Base-by-base conservation (phyloP, 2,113 vertebrate genomes). In the Rhipidura dahli region DNA sequence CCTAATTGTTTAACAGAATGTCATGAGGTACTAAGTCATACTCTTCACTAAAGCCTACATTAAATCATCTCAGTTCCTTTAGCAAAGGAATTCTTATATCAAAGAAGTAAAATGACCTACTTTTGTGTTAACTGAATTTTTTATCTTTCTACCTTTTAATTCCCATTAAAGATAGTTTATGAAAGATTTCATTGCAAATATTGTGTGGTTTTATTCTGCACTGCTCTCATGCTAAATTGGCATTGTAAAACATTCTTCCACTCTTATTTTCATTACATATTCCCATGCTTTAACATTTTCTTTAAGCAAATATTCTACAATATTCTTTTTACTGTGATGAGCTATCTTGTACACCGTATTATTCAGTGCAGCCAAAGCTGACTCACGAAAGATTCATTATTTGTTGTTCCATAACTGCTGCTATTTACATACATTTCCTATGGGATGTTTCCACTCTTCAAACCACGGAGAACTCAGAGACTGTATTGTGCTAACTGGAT, bases 371-470 rank as follows among this genome's bases (percentile, higher is more conserved):
- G 57, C 69, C 69, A 92, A 93, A 93, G 72, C 83, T 93, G 94
- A 94, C 86, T 96, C 88, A 96, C 72, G 13, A 81, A 95, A 92
- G 90, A 95, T 86, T 94, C 92, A 96, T 93, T 96, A 93, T 96
- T 94, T 97, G 92, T 95, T 93, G 92, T 95, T 87, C 88, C 56
- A 81, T 87, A 96, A 95, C 92, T 92, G 69, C 76, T 95, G 88
- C 80, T 95, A 95, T 96, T 96, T 97, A 93, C 90, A 89, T 88
- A 87, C 40, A 81, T 96, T 94, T 94, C 95, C 85, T 89, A 56
- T 81, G 94, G 96, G 93, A 94, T 86, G 28, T 82, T 94, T 92
- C 80, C 40, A 89, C 71, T 93, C 86, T 83, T 83, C 71, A 77
- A 94, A 82, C 70, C 60, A 68, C 56, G 61, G 86, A 90, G 87